Conservation (phyloP, 2,888 invertebrate genomes). For the Agriopis leucophaearia region DNA sequence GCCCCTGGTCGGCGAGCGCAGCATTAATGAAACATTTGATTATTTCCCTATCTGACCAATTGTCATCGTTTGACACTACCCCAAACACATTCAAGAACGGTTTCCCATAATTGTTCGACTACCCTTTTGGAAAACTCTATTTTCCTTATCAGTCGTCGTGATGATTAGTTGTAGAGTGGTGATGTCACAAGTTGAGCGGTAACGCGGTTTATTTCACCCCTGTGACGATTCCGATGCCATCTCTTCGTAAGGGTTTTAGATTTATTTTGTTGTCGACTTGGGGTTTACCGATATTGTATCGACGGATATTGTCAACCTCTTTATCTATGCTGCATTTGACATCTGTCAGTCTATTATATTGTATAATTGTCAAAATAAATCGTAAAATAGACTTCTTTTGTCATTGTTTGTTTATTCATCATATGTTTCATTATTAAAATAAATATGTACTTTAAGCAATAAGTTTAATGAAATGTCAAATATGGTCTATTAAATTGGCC, state of each 20-base stretch:
- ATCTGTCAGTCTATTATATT: no score
- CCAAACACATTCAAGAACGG: conserved; percentile 27
- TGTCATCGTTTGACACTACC: conserved; percentile 8
- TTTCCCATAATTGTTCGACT: conserved; percentile 26
- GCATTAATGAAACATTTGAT: not conserved
- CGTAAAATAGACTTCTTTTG: no score
- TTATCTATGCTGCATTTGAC: not conserved
- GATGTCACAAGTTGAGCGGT: conserved; percentile 46
- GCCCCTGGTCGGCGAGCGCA: no score
- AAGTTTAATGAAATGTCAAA: no score
- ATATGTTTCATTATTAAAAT: no score
- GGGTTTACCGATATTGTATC: conserved; percentile 7
- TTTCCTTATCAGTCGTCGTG: conserved; percentile 51
- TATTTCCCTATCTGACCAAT: conserved; percentile 21
- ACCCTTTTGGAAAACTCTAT: conserved; percentile 36
- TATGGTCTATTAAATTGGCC: no score
- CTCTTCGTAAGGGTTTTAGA: conserved; percentile 38
- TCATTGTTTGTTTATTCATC: no score
- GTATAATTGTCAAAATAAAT: no score
- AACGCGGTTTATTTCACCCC: conserved; percentile 47
- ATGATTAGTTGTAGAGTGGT: conserved; percentile 46
- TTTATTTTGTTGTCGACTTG: conserved; percentile 20
- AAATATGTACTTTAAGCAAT: no score
- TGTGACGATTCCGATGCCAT: conserved; percentile 41
- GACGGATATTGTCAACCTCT: conserved; percentile 10